phyloP scores from a whole-genome alignment of 2,113 vertebrate genomes.

The Cavia porcellus region DNA sequence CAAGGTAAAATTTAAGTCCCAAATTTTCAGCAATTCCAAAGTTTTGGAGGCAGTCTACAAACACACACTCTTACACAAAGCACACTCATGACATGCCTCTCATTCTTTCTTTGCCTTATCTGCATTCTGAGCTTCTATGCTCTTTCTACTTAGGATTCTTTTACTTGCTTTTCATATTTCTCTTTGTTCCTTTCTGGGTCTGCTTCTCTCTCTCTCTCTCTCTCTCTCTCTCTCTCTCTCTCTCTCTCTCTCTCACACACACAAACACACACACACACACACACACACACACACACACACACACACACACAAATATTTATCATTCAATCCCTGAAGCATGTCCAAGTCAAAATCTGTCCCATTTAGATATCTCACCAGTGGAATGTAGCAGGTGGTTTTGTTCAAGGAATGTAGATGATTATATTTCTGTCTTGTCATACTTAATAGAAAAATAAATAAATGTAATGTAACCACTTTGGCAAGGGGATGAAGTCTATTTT shows the following conservation, averaged over 20 bases:
- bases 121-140: too few species aligned
- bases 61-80: neutral
- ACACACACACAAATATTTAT: neutral
- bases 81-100: neutral
- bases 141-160: neutral
- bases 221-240: too few species aligned
- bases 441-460: neutral
- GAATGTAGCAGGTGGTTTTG: neutral
- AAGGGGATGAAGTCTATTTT: neutral
- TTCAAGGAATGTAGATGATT: neutral
- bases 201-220: rapidly evolving
- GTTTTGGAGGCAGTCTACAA: neutral
- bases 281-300: neutral
- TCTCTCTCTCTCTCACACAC: too few species aligned
- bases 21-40: neutral
- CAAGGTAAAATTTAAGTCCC: neutral
- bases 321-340: neutral
- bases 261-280: neutral
- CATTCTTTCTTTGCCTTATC: neutral
- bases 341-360: neutral
- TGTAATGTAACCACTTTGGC: neutral
- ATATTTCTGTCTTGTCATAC: neutral
- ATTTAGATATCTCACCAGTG: neutral
- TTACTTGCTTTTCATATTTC: neutral
- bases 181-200: neutral